phyloP scores from a whole-genome alignment of 2,888 invertebrate genomes.

The Plemyria rubiginata region DNA sequence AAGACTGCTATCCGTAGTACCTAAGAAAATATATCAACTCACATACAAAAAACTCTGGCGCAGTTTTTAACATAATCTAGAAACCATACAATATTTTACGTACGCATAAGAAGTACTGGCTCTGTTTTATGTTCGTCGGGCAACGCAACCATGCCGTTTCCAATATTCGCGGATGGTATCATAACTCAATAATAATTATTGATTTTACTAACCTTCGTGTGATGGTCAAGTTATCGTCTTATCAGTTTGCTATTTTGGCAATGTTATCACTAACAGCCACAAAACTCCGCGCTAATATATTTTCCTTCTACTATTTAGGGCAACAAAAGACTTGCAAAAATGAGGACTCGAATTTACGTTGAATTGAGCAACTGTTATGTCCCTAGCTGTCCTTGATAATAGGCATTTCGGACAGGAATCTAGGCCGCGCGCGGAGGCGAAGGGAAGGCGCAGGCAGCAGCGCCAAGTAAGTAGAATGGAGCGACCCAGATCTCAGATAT shows the following conservation, averaged over 20 bases:
- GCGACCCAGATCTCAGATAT: constrained; percentile 50
- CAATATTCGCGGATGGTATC: constrained; percentile 6
- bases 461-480: constrained; percentile 46
- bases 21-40: too few relatives aligned
- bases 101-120: constrained; percentile 24
- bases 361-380: constrained; percentile 29
- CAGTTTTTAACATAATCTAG: constrained; percentile 5
- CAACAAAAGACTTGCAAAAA: constrained; percentile 12
- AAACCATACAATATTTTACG: background rate
- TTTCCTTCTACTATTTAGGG: background rate
- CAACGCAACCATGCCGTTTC: constrained; percentile 14
- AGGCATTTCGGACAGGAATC: constrained; percentile 64
- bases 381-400: constrained; percentile 58
- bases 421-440: constrained; percentile 64
- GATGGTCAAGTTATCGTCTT: constrained; percentile 3
- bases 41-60: background rate
- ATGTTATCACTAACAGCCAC: background rate
- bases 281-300: background rate
- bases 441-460: constrained; percentile 57
- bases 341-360: constrained; percentile 6
- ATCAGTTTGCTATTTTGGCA: background rate
- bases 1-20: too few relatives aligned
- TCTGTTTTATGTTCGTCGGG: constrained; percentile 6
- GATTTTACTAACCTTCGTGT: constrained; percentile 22
- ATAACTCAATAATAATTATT: constrained; percentile 10